Conservation (phyloP, 1,140 invertebrate species). For the Medauroidea extradentata region DNA sequence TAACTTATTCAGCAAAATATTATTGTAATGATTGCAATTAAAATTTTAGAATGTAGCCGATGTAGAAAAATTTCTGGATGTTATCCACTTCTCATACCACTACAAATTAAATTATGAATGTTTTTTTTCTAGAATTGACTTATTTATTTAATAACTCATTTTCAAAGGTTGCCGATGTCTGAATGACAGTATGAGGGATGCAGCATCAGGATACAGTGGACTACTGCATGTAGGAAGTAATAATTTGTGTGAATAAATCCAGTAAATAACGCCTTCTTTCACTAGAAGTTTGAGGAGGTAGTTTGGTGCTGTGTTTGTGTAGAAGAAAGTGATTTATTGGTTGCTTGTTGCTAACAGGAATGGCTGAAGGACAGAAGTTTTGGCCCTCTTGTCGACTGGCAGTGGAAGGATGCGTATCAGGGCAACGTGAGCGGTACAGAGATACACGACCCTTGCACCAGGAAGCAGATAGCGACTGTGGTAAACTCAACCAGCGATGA, state of each 20-base stretch:
- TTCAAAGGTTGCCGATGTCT: not conserved
- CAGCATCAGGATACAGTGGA: too few species aligned
- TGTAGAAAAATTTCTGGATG: too few species aligned
- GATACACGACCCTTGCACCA: not conserved
- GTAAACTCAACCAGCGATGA: not conserved
- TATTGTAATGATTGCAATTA: too few species aligned
- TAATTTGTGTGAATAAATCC: not conserved
- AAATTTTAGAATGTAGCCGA: too few species aligned
- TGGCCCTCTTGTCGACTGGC: conserved; percentile 4
- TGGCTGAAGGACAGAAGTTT: conserved; percentile 13
- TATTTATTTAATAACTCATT: too few species aligned
- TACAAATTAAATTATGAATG: too few species aligned
- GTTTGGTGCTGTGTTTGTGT: not conserved
- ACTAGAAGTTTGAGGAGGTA: not conserved
- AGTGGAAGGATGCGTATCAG: not conserved
- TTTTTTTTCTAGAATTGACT: too few species aligned
- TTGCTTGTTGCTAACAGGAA: not conserved
- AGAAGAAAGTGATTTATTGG: not conserved
- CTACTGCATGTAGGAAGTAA: too few species aligned
- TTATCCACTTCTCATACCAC: too few species aligned
- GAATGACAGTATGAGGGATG: not conserved
- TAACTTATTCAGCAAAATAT: too few species aligned
- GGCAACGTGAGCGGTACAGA: conserved; percentile 26
- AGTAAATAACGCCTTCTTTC: not conserved
- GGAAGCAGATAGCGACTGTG: not conserved